Conservation (phyloP, 2,113 vertebrate species). For the Eleginops maclovinus region DNA sequence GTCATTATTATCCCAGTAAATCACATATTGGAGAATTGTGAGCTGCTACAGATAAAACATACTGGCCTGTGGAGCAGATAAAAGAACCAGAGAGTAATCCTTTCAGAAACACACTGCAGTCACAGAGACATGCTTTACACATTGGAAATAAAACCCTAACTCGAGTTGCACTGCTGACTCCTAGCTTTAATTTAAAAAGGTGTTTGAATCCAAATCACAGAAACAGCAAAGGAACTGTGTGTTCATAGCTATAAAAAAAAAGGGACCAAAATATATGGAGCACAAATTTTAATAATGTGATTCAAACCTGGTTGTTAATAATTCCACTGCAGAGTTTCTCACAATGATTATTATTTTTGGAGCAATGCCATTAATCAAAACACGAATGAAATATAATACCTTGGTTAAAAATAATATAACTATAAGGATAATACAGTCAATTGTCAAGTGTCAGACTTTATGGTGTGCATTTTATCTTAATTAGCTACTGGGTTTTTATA, state of each 20-base stretch:
- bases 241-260: too few relatives aligned
- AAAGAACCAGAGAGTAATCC: conserved; percentile 10
- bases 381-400: too few relatives aligned
- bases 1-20: not conserved
- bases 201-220: not conserved
- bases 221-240: not conserved
- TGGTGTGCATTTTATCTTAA: not conserved
- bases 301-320: not conserved
- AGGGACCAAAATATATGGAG: not conserved
- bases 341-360: not conserved
- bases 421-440: too few relatives aligned
- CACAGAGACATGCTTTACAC: conserved; percentile 6
- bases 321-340: not conserved
- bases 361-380: not conserved
- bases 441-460: too few relatives aligned
- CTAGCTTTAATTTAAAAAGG: not conserved
- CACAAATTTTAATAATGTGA: not conserved
- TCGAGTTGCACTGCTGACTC: conserved; percentile 9
- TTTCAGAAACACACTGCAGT: conserved; percentile 17
- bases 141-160: conserved; percentile 22
- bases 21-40: not conserved
- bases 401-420: too few relatives aligned
- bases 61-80: not conserved
- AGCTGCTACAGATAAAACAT: conserved; percentile 33
- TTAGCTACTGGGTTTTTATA: not conserved